Base-by-base conservation (phyloP, 2,888 invertebrate species). In the Heteromyza rotundicornis region DNA sequence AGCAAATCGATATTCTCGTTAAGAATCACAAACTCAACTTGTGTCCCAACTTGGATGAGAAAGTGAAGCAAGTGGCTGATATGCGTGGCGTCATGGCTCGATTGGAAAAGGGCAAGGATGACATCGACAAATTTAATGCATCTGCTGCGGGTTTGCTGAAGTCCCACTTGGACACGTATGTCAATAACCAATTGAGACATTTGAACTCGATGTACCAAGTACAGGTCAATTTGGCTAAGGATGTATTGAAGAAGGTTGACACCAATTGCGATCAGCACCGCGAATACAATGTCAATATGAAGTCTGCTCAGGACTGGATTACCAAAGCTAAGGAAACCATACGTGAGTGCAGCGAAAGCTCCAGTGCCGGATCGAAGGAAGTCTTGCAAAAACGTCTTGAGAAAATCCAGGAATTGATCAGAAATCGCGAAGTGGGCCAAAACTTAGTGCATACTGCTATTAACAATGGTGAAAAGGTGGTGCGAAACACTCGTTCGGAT, bases 141-240 rank as follows among this genome's bases (percentile, higher is more conserved):
- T 89, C 90, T 1, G 92, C 94, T 7, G 86, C 91, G 57, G 88
- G 88, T 5, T 84, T 95, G 19, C 79, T 95, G 0, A 87, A 92
- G 57, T 94, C 95, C 0, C 95, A 95, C 72, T 83, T 95, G 57
- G 95, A 95, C 70, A 90, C 92, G 0, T 95, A 94, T 73, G 92
- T 95, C 0, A 93, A 90, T 73, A 95, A 94, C 78, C 95, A 95
- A 79, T 81, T 95, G 56, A 88, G 94, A 66, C 92, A 92, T 75
- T 84, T 95, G 16, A 94, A 94, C 80, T 94, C 94, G 0, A 88
- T 94, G 72, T 95, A 95, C 73, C 94, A 95, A 86, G 94, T 94
- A 0, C 89, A 94, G 77, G 87, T 94, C 0, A 95, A 95, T 80
- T 87, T 95, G 77, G 94, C 92, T 1, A 92, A 93, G 78, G 95